Percentiles rank a stretch among this genome's conserved stretches.
phyloP scores from a whole-genome alignment of 2,888 invertebrate genomes.

The Parthenolecanium corni region DNA sequence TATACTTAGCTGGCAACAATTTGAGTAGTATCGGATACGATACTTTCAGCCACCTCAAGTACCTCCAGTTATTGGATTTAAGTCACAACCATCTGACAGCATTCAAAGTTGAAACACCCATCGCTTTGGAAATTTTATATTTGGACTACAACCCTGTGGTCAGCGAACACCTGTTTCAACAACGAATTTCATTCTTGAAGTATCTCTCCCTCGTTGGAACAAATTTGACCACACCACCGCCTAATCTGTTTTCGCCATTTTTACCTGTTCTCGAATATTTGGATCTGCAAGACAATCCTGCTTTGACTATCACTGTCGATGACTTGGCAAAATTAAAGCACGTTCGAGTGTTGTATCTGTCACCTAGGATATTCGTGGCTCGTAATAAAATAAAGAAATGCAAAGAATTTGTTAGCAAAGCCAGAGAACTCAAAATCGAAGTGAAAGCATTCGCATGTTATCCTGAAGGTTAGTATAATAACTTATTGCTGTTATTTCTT shows the following conservation, averaged over 20 bases:
- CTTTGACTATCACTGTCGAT: neutral
- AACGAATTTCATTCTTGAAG: conserved; percentile 1
- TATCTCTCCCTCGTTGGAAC: neutral
- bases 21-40: conserved; percentile 3
- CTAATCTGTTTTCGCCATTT: neutral
- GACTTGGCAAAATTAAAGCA: conserved; percentile 1
- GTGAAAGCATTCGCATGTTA: conserved; percentile 11
- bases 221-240: neutral
- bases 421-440: conserved; percentile 2
- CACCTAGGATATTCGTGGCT: conserved; percentile 8
- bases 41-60: neutral
- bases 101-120: conserved; percentile 2
- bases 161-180: conserved; percentile 7
- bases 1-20: conserved; percentile 4
- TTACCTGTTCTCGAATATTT: conserved; percentile 2
- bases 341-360: neutral
- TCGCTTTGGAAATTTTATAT: conserved; percentile 9
- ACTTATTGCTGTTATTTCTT: neutral
- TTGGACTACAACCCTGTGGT: conserved; percentile 5
- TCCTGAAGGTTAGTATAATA: neutral
- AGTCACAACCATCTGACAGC: conserved; percentile 2
- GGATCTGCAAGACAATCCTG: conserved; percentile 2
- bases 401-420: neutral
- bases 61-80: conserved; percentile 1
- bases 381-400: neutral